Percentiles rank a stretch among this genome's conserved stretches.
Evolutionary conservation across 35 echinoderm and acorn worm species (phyloP).

Genomic region (Acanthaster planci): DNA sequence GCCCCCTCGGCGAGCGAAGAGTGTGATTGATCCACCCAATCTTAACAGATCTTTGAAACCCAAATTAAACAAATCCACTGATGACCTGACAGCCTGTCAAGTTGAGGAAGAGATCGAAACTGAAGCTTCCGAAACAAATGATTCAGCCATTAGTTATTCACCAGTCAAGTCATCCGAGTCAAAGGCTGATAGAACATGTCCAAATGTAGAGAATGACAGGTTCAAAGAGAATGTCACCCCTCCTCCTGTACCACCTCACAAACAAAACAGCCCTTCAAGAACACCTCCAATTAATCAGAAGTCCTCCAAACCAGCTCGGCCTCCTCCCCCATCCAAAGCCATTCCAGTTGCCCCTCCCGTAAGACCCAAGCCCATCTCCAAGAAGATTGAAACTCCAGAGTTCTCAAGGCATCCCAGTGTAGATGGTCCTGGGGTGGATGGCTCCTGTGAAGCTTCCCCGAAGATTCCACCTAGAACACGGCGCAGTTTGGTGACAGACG

Average conservation of each 20-base stretch:
- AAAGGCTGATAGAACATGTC: background rate
- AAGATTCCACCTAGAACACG: background rate
- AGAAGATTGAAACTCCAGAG: background rate
- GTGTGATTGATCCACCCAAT: background rate
- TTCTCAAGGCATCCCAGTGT: background rate
- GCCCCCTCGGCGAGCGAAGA: background rate
- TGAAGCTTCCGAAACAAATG: background rate
- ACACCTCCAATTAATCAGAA: background rate
- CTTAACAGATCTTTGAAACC: slow-evolving; percentile 13
- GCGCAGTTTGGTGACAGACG: background rate
- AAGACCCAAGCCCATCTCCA: background rate
- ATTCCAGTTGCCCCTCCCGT: background rate
- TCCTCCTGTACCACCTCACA: slow-evolving; percentile 5
- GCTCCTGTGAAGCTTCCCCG: background rate
- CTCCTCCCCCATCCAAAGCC: background rate
- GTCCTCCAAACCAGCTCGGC: background rate
- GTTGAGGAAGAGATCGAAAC: background rate
- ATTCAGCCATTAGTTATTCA: background rate
- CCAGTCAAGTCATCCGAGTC: background rate
- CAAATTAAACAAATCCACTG: slow-evolving; percentile 2
- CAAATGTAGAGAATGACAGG: background rate
- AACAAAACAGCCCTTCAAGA: background rate
- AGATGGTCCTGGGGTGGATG: background rate
- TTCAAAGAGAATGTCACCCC: background rate
- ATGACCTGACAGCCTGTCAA: background rate